Evolutionary conservation across 2,888 invertebrate species (phyloP).

Genomic region (Hemicrepidius hirtus): DNA sequence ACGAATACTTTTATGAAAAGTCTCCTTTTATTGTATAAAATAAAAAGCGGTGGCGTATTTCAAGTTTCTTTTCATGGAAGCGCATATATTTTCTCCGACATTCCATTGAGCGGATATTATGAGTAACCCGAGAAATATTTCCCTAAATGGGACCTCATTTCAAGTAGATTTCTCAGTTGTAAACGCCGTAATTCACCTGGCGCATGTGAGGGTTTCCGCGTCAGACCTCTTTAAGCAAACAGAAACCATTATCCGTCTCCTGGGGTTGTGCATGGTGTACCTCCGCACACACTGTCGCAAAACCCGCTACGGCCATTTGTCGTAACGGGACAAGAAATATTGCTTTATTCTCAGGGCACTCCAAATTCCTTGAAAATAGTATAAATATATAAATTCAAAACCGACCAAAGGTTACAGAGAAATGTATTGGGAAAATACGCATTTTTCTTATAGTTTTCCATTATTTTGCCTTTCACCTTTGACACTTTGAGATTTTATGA

Average conservation of each 20-base stretch:
- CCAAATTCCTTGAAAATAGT: slow-evolving; percentile 20
- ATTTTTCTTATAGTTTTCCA: not conserved
- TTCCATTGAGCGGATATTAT: not conserved
- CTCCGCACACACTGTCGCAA: slow-evolving; percentile 16
- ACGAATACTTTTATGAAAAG: not conserved
- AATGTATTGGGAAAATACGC: not conserved
- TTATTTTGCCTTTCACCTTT: slow-evolving; percentile 5
- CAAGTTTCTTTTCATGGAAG: not conserved
- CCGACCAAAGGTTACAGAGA: not conserved
- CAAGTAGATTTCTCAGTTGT: slow-evolving; percentile 33
- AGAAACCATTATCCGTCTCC: slow-evolving; percentile 35
- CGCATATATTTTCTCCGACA: slow-evolving; percentile 10
- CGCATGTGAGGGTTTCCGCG: slow-evolving; percentile 26
- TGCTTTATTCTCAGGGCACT: slow-evolving; percentile 19
- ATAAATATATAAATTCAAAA: slow-evolving; percentile 12
- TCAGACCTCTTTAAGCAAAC: slow-evolving; percentile 31
- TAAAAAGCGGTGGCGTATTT: not conserved
- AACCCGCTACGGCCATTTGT: slow-evolving; percentile 9
- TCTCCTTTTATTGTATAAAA: not conserved
- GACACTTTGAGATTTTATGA: not conserved
- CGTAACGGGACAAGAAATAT: slow-evolving; percentile 25
- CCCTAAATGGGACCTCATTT: slow-evolving; percentile 36
- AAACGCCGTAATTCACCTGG: slow-evolving; percentile 36
- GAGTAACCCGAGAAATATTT: slow-evolving; percentile 10
- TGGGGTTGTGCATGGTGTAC: not conserved